Base-by-base conservation (phyloP, 2,888 invertebrate genomes). In the Hirtodrosophila alboralis region DNA sequence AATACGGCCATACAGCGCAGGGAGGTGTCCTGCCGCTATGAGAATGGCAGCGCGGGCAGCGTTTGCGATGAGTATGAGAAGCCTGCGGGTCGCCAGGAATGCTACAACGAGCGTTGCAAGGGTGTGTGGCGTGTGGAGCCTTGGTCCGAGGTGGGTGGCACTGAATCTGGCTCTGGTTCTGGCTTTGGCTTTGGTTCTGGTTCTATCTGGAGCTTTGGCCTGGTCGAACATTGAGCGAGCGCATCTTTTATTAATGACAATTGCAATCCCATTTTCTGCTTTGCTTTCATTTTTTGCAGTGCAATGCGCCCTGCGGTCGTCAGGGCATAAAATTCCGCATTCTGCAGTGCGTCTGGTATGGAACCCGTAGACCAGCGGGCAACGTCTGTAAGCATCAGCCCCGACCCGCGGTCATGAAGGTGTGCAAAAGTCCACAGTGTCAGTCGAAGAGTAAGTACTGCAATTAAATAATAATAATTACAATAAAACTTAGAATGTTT, bases 301-400 rank as follows among this genome's bases (percentile, higher is more conserved):
- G 98, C 89, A 93, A 95, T 74, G 96, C 96, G 14, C 91, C 93
- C 0, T 98, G 98, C 89, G 96, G 95, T 33, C 92, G 93, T 58
- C 93, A 94, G 78, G 98, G 98, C 0, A 94, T 96, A 48, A 96
- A 96, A 90, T 96, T 97, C 88, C 93, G 98, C 75, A 94, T 95
- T 74, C 91, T 98, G 53, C 96, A 96, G 83, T 98, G 98, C 91
- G 96, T 98, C 64, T 99, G 98, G 98, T 95, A 94, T 79, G 95
- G 95, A 4, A 95, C 95, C 13, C 95, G 94, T 77, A 93, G 93
- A 84, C 94, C 96, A 23, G 97, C 97, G 5, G 97, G 95, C 10
- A 95, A 95, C 67, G 96, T 96, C 10, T 98, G 98, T 90, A 93
- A 94, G 72, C 93, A 94, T 60, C 92, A 95, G 75, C 92, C 93